phyloP scores from a whole-genome alignment of 2,113 vertebrate genomes.

The Xiphorhynchus elegans region DNA sequence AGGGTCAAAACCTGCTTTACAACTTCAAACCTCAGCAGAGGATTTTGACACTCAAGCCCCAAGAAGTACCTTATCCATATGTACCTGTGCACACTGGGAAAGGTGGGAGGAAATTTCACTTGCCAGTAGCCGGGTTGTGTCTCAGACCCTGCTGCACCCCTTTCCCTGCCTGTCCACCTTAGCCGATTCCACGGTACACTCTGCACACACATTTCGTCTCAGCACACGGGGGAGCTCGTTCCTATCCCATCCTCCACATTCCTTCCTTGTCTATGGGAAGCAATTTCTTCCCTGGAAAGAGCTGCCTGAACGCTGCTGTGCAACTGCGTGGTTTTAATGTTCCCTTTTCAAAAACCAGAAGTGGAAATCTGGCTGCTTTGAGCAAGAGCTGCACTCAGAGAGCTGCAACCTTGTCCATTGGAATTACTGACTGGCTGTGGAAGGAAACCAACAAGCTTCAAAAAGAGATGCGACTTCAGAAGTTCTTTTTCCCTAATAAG shows the following conservation, averaged over 20 bases:
- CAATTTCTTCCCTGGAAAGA: not conserved
- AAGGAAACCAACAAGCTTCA: not conserved
- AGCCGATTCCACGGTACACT: not conserved
- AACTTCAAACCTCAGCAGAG: not conserved
- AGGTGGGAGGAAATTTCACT: too few species aligned
- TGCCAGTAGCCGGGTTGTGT: not conserved
- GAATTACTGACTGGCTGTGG: not conserved
- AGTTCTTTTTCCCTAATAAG: not conserved
- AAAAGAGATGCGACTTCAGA: not conserved
- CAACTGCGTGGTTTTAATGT: not conserved
- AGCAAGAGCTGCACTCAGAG: not conserved
- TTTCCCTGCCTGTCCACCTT: not conserved
- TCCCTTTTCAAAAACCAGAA: not conserved
- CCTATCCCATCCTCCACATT: not conserved
- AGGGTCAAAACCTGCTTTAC: not conserved
- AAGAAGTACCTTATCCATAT: rapidly evolving
- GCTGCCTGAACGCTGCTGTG: not conserved
- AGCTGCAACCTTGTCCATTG: not conserved
- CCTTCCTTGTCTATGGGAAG: not conserved
- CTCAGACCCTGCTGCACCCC: not conserved
- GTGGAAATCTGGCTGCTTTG: not conserved
- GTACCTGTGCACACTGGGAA: rapidly evolving
- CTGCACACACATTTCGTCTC: rapidly evolving
- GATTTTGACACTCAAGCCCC: not conserved
- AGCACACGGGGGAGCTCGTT: slow-evolving; percentile 46